Evolutionary conservation across 2,888 invertebrate genomes (phyloP).

Genomic region (Polyploca ridens): DNA sequence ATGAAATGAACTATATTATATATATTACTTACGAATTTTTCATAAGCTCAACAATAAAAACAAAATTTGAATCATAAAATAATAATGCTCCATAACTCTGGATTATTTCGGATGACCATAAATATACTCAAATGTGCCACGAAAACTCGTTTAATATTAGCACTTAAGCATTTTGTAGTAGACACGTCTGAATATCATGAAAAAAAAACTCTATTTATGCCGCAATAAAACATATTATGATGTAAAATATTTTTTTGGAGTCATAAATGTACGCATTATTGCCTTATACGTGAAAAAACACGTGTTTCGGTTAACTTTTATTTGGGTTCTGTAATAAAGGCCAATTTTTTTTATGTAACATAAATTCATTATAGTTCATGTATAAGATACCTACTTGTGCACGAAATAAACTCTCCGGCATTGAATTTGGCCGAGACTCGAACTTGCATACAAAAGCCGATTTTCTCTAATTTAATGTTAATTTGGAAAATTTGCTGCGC

Average conservation of each 20-base stretch:
- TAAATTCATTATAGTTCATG: neutral
- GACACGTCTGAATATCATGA: neutral
- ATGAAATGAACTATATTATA: neutral
- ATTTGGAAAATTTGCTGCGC: no score
- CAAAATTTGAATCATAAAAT: neutral
- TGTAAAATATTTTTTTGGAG: neutral
- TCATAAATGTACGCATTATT: neutral
- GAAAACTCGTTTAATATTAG: conserved; percentile 1
- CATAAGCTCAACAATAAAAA: neutral
- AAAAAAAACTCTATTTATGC: neutral
- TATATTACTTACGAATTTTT: no score
- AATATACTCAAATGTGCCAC: neutral
- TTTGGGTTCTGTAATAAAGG: neutral
- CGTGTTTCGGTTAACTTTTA: neutral
- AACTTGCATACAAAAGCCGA: no score
- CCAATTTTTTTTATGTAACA: neutral
- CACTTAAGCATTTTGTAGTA: neutral
- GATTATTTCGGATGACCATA: conserved; percentile 5
- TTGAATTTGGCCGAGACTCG: no score
- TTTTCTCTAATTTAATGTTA: no score
- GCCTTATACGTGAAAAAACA: neutral
- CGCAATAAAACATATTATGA: neutral
- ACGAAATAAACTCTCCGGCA: no score
- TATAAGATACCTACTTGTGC: neutral
- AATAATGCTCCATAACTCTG: neutral